Base-by-base conservation (phyloP, 1,140 invertebrate genomes). In the Leucophenga varia region DNA sequence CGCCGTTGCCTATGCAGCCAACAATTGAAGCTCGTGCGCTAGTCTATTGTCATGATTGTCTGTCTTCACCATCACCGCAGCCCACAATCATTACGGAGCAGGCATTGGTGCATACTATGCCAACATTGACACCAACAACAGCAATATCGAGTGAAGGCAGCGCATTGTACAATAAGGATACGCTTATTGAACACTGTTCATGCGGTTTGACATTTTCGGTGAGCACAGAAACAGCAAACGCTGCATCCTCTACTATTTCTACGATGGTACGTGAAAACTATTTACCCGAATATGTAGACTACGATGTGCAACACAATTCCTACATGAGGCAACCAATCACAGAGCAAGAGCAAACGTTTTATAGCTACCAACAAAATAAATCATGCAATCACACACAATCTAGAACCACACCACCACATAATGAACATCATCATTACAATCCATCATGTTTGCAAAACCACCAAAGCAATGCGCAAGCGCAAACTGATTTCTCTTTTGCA, bases 101-200 rank as follows among this genome's bases (percentile, higher is more conserved):
- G 51, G 69, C 61, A 0, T 41, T 59, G 32, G 59, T 72, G 28
- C 68, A 72, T 65, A 57, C 68, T 19, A 58, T 39, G 2, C 61
- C 68, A 9, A 47, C 44, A 9, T 22, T 43, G 17, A 13, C 34
- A 14, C 31, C 47, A 31, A n/a, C 31, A 19, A 8, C 44, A 19
- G 13, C 47, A 34, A 5, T 44, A n/a, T 21, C 47, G 7, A 38
- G 41, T 25, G 19, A 10, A 9, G 38, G 3, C 54, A 44, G 30
- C 56, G n/a, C n/a, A n/a, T n/a, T n/a, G n/a, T 38, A 31, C n/a
- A 22, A 18, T 4, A 31, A 36, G 14, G n/a, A n/a, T n/a, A n/a
- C 59, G 6, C 64, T 68, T 25, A 63, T 72, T 31, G 69, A 72
- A 41, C 69, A 72, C 18, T 72, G 69, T 21, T 72, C 69, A 18